Percentiles rank a stretch among this genome's conserved stretches.
phyloP scores from a whole-genome alignment of 2,113 vertebrate genomes.

The Syngnathoides biaculeatus region DNA sequence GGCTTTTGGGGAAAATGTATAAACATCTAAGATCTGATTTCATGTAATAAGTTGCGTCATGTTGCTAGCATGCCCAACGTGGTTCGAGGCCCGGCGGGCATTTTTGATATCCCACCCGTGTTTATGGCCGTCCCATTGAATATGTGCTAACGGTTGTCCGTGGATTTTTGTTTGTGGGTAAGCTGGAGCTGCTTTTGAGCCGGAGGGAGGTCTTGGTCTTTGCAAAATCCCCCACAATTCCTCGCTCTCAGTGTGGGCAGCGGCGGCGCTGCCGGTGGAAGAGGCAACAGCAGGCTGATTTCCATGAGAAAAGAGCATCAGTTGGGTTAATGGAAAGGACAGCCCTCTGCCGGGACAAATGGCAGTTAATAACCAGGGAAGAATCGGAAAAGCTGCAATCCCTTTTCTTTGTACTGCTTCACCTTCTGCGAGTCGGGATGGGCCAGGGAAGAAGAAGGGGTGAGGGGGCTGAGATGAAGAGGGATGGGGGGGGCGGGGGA shows the following conservation, averaged over 20 bases:
- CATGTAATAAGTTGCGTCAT: constrained; percentile 20
- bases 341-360: constrained; percentile 64
- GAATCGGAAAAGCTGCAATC: constrained; percentile 72
- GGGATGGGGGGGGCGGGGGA: constrained; percentile 6
- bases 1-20: neutral
- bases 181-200: constrained; percentile 35
- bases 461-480: too few species aligned
- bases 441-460: constrained; percentile 11
- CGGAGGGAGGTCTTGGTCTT: constrained; percentile 51
- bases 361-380: constrained; percentile 73
- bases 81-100: constrained; percentile 27
- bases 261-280: constrained; percentile 16
- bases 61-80: constrained; percentile 50
- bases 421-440: constrained; percentile 48
- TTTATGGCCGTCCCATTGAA: constrained; percentile 8
- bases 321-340: constrained; percentile 74
- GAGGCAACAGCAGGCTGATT: constrained; percentile 72
- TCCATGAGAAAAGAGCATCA: constrained; percentile 79
- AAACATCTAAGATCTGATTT: constrained; percentile 38
- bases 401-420: constrained; percentile 62
- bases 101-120: constrained; percentile 12
- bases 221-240: constrained; percentile 66
- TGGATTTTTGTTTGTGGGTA: constrained; percentile 12
- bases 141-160: neutral
- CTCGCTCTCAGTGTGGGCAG: constrained; percentile 62